A percentile compares a stretch with the other conserved stretches of the same genome.
phyloP scores from a whole-genome alignment of 1,140 invertebrate species.

The Meloidogyne chitwoodi region DNA sequence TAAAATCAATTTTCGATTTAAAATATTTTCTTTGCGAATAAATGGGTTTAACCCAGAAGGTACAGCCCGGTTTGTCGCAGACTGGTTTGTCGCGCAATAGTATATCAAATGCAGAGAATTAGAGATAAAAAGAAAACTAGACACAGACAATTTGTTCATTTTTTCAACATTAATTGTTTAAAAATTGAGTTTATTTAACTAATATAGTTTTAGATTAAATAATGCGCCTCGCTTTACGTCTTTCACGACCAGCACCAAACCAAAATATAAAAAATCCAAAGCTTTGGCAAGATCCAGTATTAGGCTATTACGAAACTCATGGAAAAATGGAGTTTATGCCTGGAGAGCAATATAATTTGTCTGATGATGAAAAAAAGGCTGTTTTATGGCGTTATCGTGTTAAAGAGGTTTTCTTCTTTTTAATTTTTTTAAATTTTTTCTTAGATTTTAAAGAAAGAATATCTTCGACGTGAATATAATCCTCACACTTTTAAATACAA shows the following conservation, averaged over 20 bases:
- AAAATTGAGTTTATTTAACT: too few relatives aligned
- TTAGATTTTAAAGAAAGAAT: slow-evolving; percentile 58
- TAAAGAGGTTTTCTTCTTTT: slow-evolving; percentile 36
- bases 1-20: too few relatives aligned
- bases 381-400: slow-evolving; percentile 59
- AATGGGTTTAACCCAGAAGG: too few relatives aligned
- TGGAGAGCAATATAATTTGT: slow-evolving; percentile 57
- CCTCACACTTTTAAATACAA: slow-evolving; percentile 59
- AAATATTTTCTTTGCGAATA: too few relatives aligned
- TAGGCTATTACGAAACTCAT: slow-evolving; percentile 58
- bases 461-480: slow-evolving; percentile 54
- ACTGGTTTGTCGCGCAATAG: too few relatives aligned
- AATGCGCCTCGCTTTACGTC: slow-evolving; percentile 51
- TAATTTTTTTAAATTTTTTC: background rate
- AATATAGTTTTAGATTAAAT: background rate
- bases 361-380: slow-evolving; percentile 58
- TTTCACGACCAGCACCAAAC: slow-evolving; percentile 56
- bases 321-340: slow-evolving; percentile 57
- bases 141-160: too few relatives aligned
- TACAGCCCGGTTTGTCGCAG: too few relatives aligned
- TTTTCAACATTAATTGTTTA: too few relatives aligned
- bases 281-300: slow-evolving; percentile 58
- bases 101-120: too few relatives aligned
- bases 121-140: too few relatives aligned
- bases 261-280: slow-evolving; percentile 53